Conservation (phyloP, 2,797 vertebrate species). For the Sebastes steindachneri region DNA sequence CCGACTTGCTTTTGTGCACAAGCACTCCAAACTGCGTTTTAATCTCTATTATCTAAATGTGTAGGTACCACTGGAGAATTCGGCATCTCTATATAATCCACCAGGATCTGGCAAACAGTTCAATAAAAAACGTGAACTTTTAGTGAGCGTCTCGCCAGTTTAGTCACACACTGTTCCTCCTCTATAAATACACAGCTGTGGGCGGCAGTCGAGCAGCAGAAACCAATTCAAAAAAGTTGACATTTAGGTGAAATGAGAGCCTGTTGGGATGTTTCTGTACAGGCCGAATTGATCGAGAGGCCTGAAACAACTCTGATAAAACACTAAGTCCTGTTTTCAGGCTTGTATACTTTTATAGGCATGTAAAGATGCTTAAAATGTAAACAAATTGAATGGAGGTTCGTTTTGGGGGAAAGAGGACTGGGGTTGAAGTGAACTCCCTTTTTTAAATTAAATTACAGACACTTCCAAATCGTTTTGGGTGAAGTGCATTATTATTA, state of each 20-base stretch:
- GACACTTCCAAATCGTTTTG: neutral
- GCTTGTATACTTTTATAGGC: fast-evolving
- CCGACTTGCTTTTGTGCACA: neutral
- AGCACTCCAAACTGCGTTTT: too few species aligned
- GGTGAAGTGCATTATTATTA: neutral
- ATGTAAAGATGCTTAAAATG: neutral
- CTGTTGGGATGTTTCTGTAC: neutral
- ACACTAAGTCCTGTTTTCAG: fast-evolving
- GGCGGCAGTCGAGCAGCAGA: slow-evolving; percentile 15
- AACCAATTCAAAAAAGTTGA: neutral
- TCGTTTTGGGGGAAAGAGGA: neutral
- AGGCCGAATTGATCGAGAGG: neutral
- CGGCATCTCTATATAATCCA: neutral
- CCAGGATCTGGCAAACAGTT: neutral
- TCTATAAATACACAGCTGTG: slow-evolving; percentile 10
- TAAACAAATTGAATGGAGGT: neutral
- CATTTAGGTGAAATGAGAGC: neutral
- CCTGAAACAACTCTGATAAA: fast-evolving
- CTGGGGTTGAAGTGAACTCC: neutral
- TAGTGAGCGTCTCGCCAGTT: slow-evolving; percentile 9
- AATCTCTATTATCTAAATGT: neutral
- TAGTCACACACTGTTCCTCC: slow-evolving; percentile 25
- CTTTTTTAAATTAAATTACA: neutral
- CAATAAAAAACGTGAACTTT: neutral
- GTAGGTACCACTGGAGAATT: neutral